Base-by-base conservation (phyloP, 1,140 invertebrate genomes). In the Varroa destructor region DNA sequence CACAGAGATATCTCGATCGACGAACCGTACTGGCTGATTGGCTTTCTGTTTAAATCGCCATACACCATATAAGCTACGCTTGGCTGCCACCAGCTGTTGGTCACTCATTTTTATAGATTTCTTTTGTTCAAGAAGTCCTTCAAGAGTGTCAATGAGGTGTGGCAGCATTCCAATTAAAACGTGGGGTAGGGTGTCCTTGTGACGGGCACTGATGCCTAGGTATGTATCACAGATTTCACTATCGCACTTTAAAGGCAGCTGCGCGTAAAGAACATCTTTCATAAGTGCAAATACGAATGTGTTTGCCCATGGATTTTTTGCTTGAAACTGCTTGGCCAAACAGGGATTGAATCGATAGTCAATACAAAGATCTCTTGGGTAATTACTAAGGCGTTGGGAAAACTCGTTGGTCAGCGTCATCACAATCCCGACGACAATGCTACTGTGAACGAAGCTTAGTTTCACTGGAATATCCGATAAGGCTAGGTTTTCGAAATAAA, bases 21-120 rank as follows among this genome's bases (percentile, higher is more conserved):
- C 61, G 61, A 36, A 43, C 36, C 61, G 40, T 40, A 67, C 46
- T 1, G 61, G 61, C 14, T 12, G 10, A 8, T 67, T 40, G 37
- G 37, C 61, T 12, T 2, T 37, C 61, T 67, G n/a, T 67, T 46
- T 14, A 46, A 43, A 67, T 2, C 61, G 61, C 61, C 61, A 67
- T 5, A 67, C 12, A 12, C 40, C 61, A 8, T 67, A 67, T 12
- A 67, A 3, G 5, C 10, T 43, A 43, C 61, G 40, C 61, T 67
- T 67, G 61, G 61, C 61, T 46, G 61, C 61, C 12, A 67, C 40
- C 40, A 67, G 61, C 36, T 67, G 61, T 37, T 67, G 40, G 61
- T 67, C 61, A 46, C 14, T 67, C 14, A 67, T 14, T 4, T 12
- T 40, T 43, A 40, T 40, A 1, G 40, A 14, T 40, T 14, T 67